Base-by-base conservation (phyloP, 2,113 vertebrate species). In the Struthio camelus region DNA sequence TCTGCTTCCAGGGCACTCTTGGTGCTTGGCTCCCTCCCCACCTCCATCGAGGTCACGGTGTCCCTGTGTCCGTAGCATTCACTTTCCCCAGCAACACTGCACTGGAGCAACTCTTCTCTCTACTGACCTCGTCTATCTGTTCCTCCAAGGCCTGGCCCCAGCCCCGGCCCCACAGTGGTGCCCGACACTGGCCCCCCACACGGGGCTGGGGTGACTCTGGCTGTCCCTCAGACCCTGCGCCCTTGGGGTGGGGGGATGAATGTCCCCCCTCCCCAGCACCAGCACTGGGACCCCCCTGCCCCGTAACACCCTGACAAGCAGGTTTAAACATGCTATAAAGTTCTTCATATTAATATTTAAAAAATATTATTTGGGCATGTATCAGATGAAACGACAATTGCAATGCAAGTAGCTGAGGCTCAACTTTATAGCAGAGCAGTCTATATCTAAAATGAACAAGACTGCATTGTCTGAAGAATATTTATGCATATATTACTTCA, bases 401-500 rank as follows among this genome's bases (percentile, higher is more conserved):
- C 34, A 73, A 23, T 17, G 27, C 0, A 3, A 85, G 58, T 85
- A 95, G 94, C 79, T 51, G 79, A 90, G 96, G 92, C 94, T 87
- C 87, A 66, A 53, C 91, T 96, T 97, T 95, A 82, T 95, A 86
- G 59, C 86, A 34, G 20, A 75, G 54, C 28, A 51, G 71, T 89
- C 88, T 84, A 8, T 59, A 51, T 78, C 83, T 80, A 46, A 70
- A 69, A 92, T 92, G 75, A 93, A 89, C 85, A 93, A 90, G 90
- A 13, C 86, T 1, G 0, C 5, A 2, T 70, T 86, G 92, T 93
- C 79, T 94, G 24, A 94, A 90, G 82, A 88, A 58, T 64, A 77
- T 58, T 80, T 36, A 69, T 51, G 24, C 83, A 88, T 61, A 2
- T n/a, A 53, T 38, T 85, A 25, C 71, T 87, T 94, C 80, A 44